These are phyloP conservation scores for Rhyacichthys aspro DNA, from an alignment of 2,797 vertebrate genomes.

Conservation along the genomic window DNA sequence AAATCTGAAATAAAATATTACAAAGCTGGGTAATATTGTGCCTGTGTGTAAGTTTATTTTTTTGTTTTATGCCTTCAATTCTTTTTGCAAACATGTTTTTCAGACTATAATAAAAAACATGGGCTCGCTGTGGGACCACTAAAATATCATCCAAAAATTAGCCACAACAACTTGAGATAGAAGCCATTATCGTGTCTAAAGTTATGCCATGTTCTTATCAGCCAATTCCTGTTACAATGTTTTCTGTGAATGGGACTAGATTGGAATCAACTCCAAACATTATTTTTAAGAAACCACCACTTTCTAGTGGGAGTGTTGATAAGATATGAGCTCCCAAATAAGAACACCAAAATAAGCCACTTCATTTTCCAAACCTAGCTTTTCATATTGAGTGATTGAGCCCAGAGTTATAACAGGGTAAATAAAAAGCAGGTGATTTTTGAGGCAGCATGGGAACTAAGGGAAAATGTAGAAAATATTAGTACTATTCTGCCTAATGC, in stretches of 20 bases:
- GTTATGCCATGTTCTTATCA: conserved; percentile 52
- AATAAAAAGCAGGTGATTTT: not conserved
- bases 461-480: not conserved
- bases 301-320: conserved; percentile 19
- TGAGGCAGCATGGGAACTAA: not conserved
- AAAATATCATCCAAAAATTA: conserved; percentile 27
- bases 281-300: conserved; percentile 2
- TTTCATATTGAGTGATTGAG: conserved; percentile 3
- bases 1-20: conserved; percentile 41
- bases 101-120: not conserved
- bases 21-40: conserved; percentile 26
- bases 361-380: not conserved
- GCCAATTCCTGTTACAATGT: conserved; percentile 52
- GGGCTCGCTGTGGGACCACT: conserved; percentile 21
- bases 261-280: conserved; percentile 31
- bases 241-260: conserved; percentile 40
- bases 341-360: conserved; percentile 2
- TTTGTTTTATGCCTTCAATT: no score
- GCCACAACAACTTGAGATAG: conserved; percentile 44
- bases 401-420: not conserved
- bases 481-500: not conserved
- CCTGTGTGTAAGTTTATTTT: conserved; percentile 1
- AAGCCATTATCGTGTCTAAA: conserved; percentile 65
- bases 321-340: conserved; percentile 4
- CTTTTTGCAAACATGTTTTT: no score